Evolutionary conservation across 1,140 invertebrate genomes (phyloP).

Genomic region (Agrilus planipennis): DNA sequence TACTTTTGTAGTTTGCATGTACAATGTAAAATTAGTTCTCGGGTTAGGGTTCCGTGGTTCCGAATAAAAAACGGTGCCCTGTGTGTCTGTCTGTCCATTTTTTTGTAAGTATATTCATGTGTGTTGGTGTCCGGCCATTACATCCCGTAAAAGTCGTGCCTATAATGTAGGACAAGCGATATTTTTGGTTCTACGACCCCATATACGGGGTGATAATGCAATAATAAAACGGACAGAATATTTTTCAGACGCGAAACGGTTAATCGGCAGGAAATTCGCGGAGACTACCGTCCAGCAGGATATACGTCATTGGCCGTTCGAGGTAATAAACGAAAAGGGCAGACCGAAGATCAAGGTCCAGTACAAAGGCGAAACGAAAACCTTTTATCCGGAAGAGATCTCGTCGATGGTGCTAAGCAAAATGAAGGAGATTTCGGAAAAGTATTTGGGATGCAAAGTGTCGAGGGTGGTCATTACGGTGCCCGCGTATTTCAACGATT

Average conservation of each 20-base stretch:
- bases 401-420: constrained; percentile 73
- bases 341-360: constrained; percentile 47
- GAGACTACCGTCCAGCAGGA: constrained; percentile 53
- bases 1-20: no score
- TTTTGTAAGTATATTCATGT: no score
- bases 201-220: no score
- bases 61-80: no score
- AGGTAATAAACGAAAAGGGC: constrained; percentile 45
- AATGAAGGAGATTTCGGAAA: constrained; percentile 56
- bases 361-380: constrained; percentile 41
- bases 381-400: constrained; percentile 55
- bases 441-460: constrained; percentile 29
- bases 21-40: no score
- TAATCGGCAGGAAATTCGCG: constrained; percentile 56
- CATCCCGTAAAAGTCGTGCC: no score
- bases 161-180: no score
- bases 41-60: no score
- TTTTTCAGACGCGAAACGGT: constrained; percentile 42
- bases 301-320: constrained; percentile 53
- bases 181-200: no score
- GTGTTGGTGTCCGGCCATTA: no score
- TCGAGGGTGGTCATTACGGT: constrained; percentile 39
- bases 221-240: no score
- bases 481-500: constrained; percentile 33
- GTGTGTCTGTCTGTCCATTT: no score